These are phyloP conservation scores for Gymnocypris eckloni DNA, from an alignment of 2,797 vertebrate species.

Conservation along the genomic window DNA sequence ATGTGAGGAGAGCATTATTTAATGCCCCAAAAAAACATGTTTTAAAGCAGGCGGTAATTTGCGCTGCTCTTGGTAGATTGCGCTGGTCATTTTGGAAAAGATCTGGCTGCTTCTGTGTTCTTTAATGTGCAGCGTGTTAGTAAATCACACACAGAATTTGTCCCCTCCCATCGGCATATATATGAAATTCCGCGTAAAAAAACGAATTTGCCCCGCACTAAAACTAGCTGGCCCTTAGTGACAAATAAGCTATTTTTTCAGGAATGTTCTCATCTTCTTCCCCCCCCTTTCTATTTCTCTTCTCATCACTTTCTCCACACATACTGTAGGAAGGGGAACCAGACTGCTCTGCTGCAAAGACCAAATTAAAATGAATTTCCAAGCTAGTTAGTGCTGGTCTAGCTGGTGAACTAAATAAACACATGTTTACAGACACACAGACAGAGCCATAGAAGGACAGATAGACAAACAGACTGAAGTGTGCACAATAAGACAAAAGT, in stretches of 20 bases:
- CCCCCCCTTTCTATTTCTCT: neutral
- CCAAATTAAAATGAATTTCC: neutral
- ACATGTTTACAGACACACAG: neutral
- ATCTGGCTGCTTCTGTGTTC: no score
- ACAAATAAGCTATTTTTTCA: constrained; percentile 11
- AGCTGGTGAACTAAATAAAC: neutral
- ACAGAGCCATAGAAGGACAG: neutral
- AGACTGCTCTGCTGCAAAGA: neutral
- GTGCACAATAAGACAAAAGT: constrained; percentile 27
- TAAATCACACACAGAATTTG: no score
- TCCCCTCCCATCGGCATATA: no score
- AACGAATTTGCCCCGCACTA: no score
- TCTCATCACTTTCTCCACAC: neutral
- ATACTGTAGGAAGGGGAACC: neutral
- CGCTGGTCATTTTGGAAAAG: no score
- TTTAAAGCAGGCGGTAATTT: no score
- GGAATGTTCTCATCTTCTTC: neutral
- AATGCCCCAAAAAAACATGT: no score
- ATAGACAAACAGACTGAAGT: neutral
- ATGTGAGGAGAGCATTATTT: no score
- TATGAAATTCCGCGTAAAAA: no score
- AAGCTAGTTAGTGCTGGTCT: constrained; percentile 1
- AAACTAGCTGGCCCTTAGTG: neutral
- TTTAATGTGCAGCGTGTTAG: no score
- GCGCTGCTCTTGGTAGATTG: no score